Percentiles rank a stretch among this genome's conserved stretches.
Evolutionary conservation across 2,113 vertebrate genomes (phyloP).

Genomic region (Cathartes aura): DNA sequence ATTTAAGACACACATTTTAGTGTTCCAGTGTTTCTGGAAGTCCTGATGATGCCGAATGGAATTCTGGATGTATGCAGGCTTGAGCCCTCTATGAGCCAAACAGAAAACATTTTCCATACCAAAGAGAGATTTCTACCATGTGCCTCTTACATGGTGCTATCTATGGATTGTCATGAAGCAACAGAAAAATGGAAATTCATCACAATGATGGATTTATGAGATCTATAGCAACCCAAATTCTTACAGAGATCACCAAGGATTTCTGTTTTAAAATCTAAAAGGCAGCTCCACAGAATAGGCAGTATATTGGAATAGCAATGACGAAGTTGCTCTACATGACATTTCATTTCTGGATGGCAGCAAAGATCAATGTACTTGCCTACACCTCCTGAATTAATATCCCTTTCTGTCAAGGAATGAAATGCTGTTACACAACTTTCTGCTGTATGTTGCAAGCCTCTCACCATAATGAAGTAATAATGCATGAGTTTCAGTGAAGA

Average conservation of each 20-base stretch:
- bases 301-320: conserved; percentile 29
- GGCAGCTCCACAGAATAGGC: not conserved
- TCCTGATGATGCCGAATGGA: not conserved
- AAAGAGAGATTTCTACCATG: not conserved
- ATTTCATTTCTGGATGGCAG: conserved; percentile 67
- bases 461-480: conserved; percentile 10
- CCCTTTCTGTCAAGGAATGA: conserved; percentile 3
- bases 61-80: not conserved
- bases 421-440: not conserved
- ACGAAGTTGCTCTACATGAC: conserved; percentile 36
- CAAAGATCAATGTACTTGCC: conserved; percentile 70
- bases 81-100: not conserved
- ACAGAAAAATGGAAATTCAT: not conserved
- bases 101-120: not conserved
- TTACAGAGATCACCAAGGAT: not conserved
- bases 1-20: not conserved
- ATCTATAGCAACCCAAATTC: not conserved
- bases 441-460: conserved; percentile 5
- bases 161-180: not conserved
- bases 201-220: not conserved
- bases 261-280: conserved; percentile 45
- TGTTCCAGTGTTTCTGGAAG: not conserved
- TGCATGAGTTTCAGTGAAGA: not conserved
- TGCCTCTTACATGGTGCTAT: not conserved
- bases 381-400: conserved; percentile 64